Percentiles rank a stretch among this genome's conserved stretches.
These are phyloP conservation scores for Tetraodon nigroviridis DNA, from an alignment of 2,113 vertebrate species.

Conservation along the genomic window DNA sequence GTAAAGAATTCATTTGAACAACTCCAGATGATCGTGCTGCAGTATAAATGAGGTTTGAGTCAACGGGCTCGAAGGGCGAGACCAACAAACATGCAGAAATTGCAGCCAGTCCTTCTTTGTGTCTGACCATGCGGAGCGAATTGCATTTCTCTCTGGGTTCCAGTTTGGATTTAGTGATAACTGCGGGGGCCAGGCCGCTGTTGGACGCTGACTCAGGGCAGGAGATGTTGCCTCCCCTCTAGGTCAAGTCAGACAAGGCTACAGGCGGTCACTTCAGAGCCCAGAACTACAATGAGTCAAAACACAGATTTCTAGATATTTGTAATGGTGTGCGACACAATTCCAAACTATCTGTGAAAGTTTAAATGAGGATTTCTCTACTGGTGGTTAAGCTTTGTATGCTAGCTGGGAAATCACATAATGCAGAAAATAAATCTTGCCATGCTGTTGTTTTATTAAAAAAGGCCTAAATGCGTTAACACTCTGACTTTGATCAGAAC, in stretches of 20 bases:
- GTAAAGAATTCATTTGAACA: background rate
- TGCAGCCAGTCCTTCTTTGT: slow-evolving; percentile 43
- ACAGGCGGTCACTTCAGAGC: slow-evolving; percentile 15
- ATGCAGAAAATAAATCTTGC: too few species aligned
- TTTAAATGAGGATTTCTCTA: too few species aligned
- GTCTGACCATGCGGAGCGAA: slow-evolving; percentile 42
- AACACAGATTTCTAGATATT: background rate
- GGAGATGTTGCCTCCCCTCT: slow-evolving; percentile 62
- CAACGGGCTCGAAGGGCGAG: slow-evolving; percentile 33
- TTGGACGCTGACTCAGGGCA: slow-evolving; percentile 46
- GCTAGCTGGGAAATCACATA: background rate
- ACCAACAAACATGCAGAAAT: slow-evolving; percentile 6
- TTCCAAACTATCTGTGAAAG: too few species aligned
- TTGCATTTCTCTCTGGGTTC: slow-evolving; percentile 61
- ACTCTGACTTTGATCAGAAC: background rate
- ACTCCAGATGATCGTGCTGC: slow-evolving; percentile 17
- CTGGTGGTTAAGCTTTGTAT: background rate
- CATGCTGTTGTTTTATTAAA: too few species aligned
- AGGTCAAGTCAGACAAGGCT: slow-evolving; percentile 42
- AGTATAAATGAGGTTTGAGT: slow-evolving; percentile 8
- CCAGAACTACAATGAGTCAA: slow-evolving; percentile 8
- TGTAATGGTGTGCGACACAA: too few species aligned
- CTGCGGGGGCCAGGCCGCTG: slow-evolving; percentile 46
- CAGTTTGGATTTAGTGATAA: slow-evolving; percentile 67
- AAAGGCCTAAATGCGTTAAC: too few species aligned